Percentiles rank a stretch among this genome's conserved stretches.
These are phyloP conservation scores for Hipposideros armiger DNA, from an alignment of 2,113 vertebrate genomes.

Conservation along the genomic window DNA sequence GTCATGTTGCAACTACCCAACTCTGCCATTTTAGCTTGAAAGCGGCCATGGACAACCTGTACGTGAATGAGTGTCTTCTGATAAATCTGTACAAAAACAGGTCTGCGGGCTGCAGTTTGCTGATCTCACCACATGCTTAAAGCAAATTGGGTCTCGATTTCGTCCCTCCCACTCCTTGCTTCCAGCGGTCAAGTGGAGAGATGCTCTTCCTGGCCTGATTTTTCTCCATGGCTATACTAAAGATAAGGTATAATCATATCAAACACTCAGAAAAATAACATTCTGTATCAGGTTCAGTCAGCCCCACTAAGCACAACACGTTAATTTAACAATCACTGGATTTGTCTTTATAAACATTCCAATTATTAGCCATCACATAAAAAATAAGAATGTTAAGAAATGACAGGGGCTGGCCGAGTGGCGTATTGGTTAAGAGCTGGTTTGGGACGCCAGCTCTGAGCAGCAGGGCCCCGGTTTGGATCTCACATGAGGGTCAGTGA, in stretches of 20 bases:
- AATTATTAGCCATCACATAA: conserved; percentile 2
- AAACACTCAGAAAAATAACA: background rate
- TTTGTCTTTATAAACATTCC: background rate
- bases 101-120: too few relatives aligned
- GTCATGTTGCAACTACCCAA: background rate
- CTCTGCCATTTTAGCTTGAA: background rate
- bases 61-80: background rate
- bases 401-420: background rate
- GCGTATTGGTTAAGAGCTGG: too few relatives aligned
- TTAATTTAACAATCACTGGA: background rate
- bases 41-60: background rate
- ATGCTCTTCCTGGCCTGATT: background rate
- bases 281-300: background rate
- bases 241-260: background rate
- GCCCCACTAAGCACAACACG: background rate
- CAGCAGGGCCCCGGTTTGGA: too few relatives aligned
- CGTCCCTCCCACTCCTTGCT: background rate
- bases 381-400: background rate
- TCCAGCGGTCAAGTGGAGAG: background rate
- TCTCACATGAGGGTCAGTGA: too few relatives aligned
- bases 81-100: background rate
- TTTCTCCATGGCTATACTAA: background rate
- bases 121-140: accelerated
- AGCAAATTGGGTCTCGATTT: background rate
- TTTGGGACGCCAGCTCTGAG: too few relatives aligned